phyloP scores from a whole-genome alignment of 2,113 vertebrate species.

The Charadrius vociferus region DNA sequence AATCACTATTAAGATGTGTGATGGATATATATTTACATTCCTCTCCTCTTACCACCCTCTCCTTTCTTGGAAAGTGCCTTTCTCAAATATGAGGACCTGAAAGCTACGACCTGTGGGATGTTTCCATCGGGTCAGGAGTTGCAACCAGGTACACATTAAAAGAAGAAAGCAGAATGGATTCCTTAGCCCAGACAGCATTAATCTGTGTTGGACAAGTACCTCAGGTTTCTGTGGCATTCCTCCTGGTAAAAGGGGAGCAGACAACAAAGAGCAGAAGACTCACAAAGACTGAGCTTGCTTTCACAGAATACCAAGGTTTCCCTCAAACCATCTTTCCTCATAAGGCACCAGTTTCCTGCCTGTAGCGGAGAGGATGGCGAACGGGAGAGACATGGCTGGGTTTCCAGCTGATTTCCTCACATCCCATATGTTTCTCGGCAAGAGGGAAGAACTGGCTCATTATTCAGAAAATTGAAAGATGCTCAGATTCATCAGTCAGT shows the following conservation, averaged over 20 bases:
- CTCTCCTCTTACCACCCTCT: neutral
- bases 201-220: neutral
- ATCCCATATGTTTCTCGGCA: constrained; percentile 55
- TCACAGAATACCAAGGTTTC: neutral
- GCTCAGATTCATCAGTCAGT: constrained; percentile 37
- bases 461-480: constrained; percentile 53
- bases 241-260: neutral
- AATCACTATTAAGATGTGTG: neutral
- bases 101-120: neutral
- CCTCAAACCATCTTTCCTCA: neutral
- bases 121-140: neutral
- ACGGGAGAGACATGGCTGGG: neutral
- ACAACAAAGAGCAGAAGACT: neutral
- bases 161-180: neutral
- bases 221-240: neutral
- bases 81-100: neutral
- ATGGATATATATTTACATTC: neutral
- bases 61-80: neutral
- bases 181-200: neutral
- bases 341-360: neutral
- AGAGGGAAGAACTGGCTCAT: constrained; percentile 18
- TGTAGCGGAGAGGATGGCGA: neutral
- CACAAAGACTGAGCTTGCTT: neutral
- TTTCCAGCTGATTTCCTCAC: constrained; percentile 35
- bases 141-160: neutral